Percentiles rank a stretch among this genome's conserved stretches.
phyloP scores from a whole-genome alignment of 1,140 invertebrate genomes.

The Manduca sexta region DNA sequence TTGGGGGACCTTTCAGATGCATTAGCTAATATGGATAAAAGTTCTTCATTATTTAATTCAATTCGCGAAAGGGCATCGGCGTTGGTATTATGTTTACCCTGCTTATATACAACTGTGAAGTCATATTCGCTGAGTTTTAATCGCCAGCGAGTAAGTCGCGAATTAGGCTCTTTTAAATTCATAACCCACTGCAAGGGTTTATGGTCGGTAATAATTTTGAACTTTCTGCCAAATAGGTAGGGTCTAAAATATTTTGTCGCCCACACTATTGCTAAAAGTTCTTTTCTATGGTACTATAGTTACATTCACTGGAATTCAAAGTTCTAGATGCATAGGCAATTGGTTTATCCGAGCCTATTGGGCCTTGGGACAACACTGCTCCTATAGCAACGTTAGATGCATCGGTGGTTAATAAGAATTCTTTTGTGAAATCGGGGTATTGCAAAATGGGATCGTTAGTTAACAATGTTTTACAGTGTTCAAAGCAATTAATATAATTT shows the following conservation, averaged over 20 bases:
- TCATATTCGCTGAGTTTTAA: constrained; percentile 8
- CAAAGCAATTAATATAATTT: constrained; percentile 5
- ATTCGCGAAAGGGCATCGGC: constrained; percentile 6
- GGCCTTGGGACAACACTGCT: constrained; percentile 4
- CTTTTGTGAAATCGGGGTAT: constrained; percentile 8
- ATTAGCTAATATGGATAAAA: constrained; percentile 3
- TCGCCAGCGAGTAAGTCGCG: constrained; percentile 7
- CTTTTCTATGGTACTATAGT: constrained; percentile 1
- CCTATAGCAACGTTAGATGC: neutral
- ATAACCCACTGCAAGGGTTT: constrained; percentile 4
- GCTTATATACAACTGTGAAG: constrained; percentile 4
- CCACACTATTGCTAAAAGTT: constrained; percentile 6
- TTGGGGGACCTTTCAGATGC: neutral
- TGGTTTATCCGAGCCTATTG: constrained; percentile 7
- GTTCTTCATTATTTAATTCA: constrained; percentile 6
- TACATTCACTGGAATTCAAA: constrained; percentile 5
- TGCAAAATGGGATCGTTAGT: constrained; percentile 7
- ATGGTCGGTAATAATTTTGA: constrained; percentile 4
- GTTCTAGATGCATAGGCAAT: constrained; percentile 6
- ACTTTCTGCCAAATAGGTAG: constrained; percentile 4
- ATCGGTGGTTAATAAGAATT: neutral
- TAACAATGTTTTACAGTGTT: constrained; percentile 9
- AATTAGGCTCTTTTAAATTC: constrained; percentile 2
- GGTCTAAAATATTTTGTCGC: constrained; percentile 6
- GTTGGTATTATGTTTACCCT: constrained; percentile 5